Evolutionary conservation across 2,888 invertebrate genomes (phyloP), one percentile per base, ranked within the genome.

Genomic region (Ectemnius cavifrons): DNA sequence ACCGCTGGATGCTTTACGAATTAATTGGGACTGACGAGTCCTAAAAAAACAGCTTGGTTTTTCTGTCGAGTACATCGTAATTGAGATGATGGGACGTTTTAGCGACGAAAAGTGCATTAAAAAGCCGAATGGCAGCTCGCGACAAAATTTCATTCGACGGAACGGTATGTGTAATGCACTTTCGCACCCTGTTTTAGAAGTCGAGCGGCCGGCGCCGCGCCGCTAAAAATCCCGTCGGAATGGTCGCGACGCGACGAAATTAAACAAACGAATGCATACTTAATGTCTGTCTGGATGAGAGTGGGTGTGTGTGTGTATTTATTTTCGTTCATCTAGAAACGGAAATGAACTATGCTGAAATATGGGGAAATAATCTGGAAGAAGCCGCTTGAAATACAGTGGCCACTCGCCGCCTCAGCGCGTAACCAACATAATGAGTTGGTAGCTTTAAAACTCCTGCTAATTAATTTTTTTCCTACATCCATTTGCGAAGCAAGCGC

Each of bases 71-170:
- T n/a, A 60, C 27, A 23, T 14, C 59, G 65, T 78, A 78, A 80
- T 77, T 73, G 67, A 71, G 52, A 27, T 49, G 65, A 71, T 71
- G 84, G 80, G 82, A 81, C 81, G 78, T 84, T 84, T 83, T 82
- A 76, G 77, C 78, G 78, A 73, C 75, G 80, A 78, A 84, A 85
- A 86, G 79, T 80, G 75, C 82, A 84, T 86, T 84, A 86, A 86
- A 86, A 84, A 84, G 83, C 80, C 80, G 79, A 82, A 84, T 82
- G 77, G 79, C 79, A 77, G 78, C 60, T 23, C 77, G 71, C 76
- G 76, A 71, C 76, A 73, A 84, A 84, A 84, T 84, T 82, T 78
- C 79, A 80, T 79, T 76, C 47, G 80, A 75, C 77, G 77, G 78
- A 78, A 82, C 63, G 71, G 37, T 37, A 37, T 77, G 70, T 80